Base-by-base conservation (phyloP, 2,888 invertebrate species). In the Synergus umbraculus region DNA sequence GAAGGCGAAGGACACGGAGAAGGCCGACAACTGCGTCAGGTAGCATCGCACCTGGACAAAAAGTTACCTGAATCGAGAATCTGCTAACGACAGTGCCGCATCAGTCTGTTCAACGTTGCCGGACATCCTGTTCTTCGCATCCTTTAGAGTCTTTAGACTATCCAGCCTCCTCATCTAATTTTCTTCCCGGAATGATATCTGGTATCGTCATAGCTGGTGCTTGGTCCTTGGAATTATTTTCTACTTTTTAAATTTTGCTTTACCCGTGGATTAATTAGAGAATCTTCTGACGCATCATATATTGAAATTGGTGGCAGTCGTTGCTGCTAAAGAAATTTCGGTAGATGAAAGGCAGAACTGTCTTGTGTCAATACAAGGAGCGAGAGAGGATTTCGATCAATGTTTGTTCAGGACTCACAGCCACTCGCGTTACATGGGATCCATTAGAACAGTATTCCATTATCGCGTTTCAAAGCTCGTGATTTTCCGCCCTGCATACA, bases 21-120 rank as follows among this genome's bases (percentile, higher is more conserved):
- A 81, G 76, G 64, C 79, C 78, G 81, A 81, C 69, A 78, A 83
- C 76, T 80, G 79, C 82, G 78, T 78, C 77, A 77, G 79, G 79
- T 77, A 78, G 78, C 76, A 80, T 83, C 83, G 82, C 82, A 84
- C 82, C 83, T 83, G 82, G 81, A 77, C 80, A 85, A 86, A 82
- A 86, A 87, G 80, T 85, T 82, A 81, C 83, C 78, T 73, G 81
- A 78, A 83, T 82, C 78, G 82, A 84, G 79, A 77, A 79, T 73
- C 82, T 78, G 76, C 82, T 79, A 81, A 80, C 83, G 67, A 79
- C 81, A 64, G 78, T 69, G 78, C 66, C 78, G 66, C 63, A 81
- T 43, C 43, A 81, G 82, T 80, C 81, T 79, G 79, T 76, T 77
- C 78, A 82, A 83, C 73, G 78, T 84, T 81, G 76, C 81, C 82